phyloP scores from a whole-genome alignment of 1,140 invertebrate species.

The Sycophaga agraensis region DNA sequence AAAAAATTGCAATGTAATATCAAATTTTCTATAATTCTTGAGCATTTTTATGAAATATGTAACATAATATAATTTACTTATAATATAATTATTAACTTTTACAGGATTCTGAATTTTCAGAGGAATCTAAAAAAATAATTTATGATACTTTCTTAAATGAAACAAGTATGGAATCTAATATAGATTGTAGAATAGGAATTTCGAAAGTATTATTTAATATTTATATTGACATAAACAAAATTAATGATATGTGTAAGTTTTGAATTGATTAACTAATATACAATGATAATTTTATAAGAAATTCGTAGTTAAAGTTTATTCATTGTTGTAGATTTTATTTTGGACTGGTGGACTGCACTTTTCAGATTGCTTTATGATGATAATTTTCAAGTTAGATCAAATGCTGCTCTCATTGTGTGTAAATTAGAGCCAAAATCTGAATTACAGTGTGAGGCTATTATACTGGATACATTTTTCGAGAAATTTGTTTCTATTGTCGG shows the following conservation, averaged over 20 bases:
- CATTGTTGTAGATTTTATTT: slow-evolving; percentile 25
- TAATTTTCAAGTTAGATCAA: slow-evolving; percentile 35
- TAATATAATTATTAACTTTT: too few species aligned
- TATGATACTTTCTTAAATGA: slow-evolving; percentile 40
- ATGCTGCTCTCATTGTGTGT: slow-evolving; percentile 33
- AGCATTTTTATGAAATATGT: too few species aligned
- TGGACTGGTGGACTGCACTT: slow-evolving; percentile 48
- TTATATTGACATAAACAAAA: slow-evolving; percentile 12
- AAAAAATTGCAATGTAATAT: slow-evolving; percentile 27
- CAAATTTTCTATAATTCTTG: neutral
- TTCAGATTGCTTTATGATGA: slow-evolving; percentile 45
- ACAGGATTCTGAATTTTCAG: slow-evolving; percentile 29
- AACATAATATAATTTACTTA: too few species aligned
- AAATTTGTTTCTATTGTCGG: slow-evolving; percentile 34
- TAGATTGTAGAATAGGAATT: slow-evolving; percentile 37
- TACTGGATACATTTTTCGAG: slow-evolving; percentile 36
- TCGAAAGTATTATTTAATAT: slow-evolving; percentile 38
- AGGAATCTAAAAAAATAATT: slow-evolving; percentile 26
- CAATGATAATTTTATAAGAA: neutral
- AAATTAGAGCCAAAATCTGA: slow-evolving; percentile 27
- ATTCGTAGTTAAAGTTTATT: too few species aligned
- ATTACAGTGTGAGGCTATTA: slow-evolving; percentile 27
- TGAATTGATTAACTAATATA: too few species aligned
- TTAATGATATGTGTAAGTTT: slow-evolving; percentile 31
- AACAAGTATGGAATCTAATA: slow-evolving; percentile 36